Percentiles rank a stretch among this genome's conserved stretches.
Evolutionary conservation across 2,797 vertebrate genomes (phyloP).

Genomic region (Helarctos malayanus): DNA sequence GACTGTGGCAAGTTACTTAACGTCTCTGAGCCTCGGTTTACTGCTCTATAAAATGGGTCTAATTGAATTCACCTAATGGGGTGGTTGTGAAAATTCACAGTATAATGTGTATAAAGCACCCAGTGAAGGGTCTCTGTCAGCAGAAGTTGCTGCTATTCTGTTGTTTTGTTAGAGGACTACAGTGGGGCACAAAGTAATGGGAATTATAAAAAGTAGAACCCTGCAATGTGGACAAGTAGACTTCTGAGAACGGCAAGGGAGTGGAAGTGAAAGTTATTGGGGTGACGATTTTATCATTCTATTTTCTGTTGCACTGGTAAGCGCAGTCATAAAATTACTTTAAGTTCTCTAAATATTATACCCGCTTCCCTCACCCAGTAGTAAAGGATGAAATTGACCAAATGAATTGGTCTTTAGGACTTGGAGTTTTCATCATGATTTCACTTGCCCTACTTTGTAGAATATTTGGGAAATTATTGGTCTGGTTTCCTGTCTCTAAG

Average conservation of each 20-base stretch:
- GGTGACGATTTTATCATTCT: not conserved
- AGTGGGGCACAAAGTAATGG: not conserved
- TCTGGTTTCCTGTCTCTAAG: not conserved
- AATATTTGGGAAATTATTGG: not conserved
- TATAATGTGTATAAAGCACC: not conserved
- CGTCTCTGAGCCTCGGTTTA: conserved; percentile 55
- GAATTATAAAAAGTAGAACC: not conserved
- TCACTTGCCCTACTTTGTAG: not conserved
- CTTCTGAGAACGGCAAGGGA: not conserved
- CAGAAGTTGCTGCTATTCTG: not conserved
- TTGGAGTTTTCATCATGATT: conserved; percentile 36
- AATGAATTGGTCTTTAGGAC: not conserved
- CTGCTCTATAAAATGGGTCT: conserved; percentile 65
- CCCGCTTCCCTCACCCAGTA: not conserved
- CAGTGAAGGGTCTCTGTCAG: not conserved
- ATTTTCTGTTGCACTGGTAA: not conserved
- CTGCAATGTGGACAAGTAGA: not conserved
- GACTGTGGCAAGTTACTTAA: not conserved
- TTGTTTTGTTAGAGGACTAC: not conserved
- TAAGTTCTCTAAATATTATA: not conserved
- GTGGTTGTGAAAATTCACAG: conserved; percentile 44
- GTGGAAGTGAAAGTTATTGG: not conserved
- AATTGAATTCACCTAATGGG: conserved; percentile 22
- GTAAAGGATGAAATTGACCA: not conserved
- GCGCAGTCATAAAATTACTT: not conserved